Base-by-base conservation (phyloP, 2,797 vertebrate genomes). In the Florisuga fusca region DNA sequence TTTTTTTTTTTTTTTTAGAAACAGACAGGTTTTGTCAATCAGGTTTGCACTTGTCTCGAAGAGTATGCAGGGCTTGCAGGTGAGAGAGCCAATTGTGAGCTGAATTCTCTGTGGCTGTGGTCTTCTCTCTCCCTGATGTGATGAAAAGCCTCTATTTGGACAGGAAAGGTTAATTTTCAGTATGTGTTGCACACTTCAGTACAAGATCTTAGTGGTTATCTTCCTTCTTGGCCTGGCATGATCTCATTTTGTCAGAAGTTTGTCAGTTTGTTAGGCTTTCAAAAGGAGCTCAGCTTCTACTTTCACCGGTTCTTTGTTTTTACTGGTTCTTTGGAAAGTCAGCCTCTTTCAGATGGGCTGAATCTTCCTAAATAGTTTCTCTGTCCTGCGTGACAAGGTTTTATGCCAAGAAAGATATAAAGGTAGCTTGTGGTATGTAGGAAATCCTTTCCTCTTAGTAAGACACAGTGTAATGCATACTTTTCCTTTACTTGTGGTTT, bases 401-500 rank as follows among this genome's bases (percentile, higher is more conserved):
- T 64, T 48, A 31, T 84, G 94, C 94, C 96, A 96, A 95, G 72
- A 87, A 93, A 95, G 92, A 95, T 90, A 95, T 80, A 96, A 95
- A 97, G 92, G 94, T 96, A 82, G 78, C 64, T 73, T 93, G 90
- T 94, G 90, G 92, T 94, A 84, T 68, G 75, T 75, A 84, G 89
- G 92, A 93, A 93, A 89, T 64, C 92, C 90, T 82, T 94, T 93
- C 68, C 92, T 90, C 88, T 95, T 80, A 83, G 84, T 68, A 72
- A 85, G 82, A 64, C 88, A 54, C 58, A 83, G 86, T 43, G 77
- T 89, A 96, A 92, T 41, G 68, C 86, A 51, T 71, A 64, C 94
- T 95, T 97, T 95, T 57, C 94, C 88, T 95, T 96, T 95, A 46
- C 93, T 92, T 85, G 90, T 75, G 93, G 86, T 95, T 94, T 95